phyloP scores from a whole-genome alignment of 2,113 vertebrate species.

The Numida meleagris region DNA sequence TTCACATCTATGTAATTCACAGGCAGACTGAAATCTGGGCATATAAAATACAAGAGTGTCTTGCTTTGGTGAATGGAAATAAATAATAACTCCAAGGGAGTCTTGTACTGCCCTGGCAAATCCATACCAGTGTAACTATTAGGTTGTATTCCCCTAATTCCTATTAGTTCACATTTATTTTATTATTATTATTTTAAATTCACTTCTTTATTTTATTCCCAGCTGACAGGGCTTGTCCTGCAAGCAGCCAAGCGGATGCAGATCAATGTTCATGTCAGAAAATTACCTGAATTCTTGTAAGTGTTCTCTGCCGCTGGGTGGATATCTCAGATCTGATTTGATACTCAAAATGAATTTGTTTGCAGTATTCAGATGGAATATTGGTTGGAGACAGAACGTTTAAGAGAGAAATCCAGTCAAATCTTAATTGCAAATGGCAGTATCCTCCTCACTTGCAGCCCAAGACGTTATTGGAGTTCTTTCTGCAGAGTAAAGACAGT shows the following conservation, averaged over 20 bases:
- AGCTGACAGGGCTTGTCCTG: slow-evolving; percentile 91
- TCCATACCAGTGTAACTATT: background rate
- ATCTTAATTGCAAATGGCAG: background rate
- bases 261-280: slow-evolving; percentile 85
- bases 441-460: background rate
- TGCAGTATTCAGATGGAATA: background rate
- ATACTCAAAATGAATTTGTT: background rate
- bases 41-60: background rate
- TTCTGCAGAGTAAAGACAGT: background rate
- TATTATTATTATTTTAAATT: background rate
- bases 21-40: background rate
- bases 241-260: slow-evolving; percentile 90
- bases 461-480: background rate
- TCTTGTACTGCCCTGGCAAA: background rate
- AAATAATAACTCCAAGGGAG: background rate
- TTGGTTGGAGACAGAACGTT: background rate
- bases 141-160: background rate
- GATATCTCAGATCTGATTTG: background rate
- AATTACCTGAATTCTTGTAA: slow-evolving; percentile 85
- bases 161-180: background rate
- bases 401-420: background rate
- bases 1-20: background rate
- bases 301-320: slow-evolving; percentile 5
- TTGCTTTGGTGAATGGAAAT: background rate
- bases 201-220: slow-evolving; percentile 28